phyloP scores from a whole-genome alignment of 2,888 invertebrate genomes.

The Diadegma fenestrale region DNA sequence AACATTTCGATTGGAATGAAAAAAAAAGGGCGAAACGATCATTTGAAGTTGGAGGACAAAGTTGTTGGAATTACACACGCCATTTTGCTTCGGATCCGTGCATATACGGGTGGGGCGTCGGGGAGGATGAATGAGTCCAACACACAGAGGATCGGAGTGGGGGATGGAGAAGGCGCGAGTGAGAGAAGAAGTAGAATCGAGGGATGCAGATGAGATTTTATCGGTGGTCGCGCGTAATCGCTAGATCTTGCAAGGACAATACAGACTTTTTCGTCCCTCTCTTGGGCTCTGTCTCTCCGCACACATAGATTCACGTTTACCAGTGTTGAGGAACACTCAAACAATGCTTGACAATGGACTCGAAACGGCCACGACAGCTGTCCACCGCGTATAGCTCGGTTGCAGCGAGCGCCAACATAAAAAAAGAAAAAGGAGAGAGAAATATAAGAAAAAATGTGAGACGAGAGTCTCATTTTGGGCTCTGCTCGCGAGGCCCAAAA shows the following conservation, averaged over 20 bases:
- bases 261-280: slow-evolving; percentile 80
- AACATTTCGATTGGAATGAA: background rate
- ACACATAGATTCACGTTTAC: background rate
- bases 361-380: slow-evolving; percentile 83
- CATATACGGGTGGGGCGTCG: background rate
- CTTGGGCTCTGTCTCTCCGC: slow-evolving; percentile 18
- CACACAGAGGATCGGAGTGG: slow-evolving; percentile 20
- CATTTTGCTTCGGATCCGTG: slow-evolving; percentile 5
- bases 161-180: slow-evolving; percentile 48
- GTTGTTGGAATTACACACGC: background rate
- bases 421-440: slow-evolving; percentile 54
- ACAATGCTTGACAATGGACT: slow-evolving; percentile 83
- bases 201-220: slow-evolving; percentile 84
- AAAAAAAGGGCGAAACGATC: slow-evolving; percentile 14
- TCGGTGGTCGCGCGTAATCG: slow-evolving; percentile 81
- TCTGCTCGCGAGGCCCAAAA: slow-evolving; percentile 12
- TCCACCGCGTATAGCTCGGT: slow-evolving; percentile 78
- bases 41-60: too few relatives aligned
- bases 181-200: slow-evolving; percentile 69
- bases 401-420: slow-evolving; percentile 55
- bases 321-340: slow-evolving; percentile 82
- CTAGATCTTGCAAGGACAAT: slow-evolving; percentile 83
- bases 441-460: slow-evolving; percentile 16
- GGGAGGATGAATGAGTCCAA: slow-evolving; percentile 40
- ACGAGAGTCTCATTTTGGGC: slow-evolving; percentile 39